Conservation (phyloP, 1,140 invertebrate species). For the Sitophilus oryzae region DNA sequence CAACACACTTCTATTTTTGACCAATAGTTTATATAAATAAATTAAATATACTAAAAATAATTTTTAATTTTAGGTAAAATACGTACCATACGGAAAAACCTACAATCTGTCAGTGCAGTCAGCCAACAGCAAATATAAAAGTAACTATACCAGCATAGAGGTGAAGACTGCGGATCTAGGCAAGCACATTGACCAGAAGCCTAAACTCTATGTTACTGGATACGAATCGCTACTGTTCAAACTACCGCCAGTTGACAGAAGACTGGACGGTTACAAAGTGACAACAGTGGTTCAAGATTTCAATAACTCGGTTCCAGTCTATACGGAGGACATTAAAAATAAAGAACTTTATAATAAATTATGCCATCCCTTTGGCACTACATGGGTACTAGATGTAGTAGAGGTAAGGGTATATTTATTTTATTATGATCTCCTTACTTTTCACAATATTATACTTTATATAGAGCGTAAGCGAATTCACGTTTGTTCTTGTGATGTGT, state of each 20-base stretch:
- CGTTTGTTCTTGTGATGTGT: too few species aligned
- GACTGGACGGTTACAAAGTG: conserved; percentile 25
- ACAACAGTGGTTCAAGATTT: conserved; percentile 33
- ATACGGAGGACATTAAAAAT: conserved; percentile 18
- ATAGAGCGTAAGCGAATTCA: neutral
- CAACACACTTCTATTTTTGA: too few species aligned
- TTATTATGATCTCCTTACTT: too few species aligned
- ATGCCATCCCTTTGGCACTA: conserved; percentile 29
- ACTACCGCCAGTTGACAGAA: conserved; percentile 24
- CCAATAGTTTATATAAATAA: too few species aligned
- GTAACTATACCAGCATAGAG: conserved; percentile 14
- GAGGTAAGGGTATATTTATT: too few species aligned
- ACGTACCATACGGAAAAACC: conserved; percentile 29
- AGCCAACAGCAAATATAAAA: conserved; percentile 29
- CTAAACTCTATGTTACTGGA: conserved; percentile 23
- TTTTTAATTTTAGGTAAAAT: conserved; percentile 30
- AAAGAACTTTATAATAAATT: conserved; percentile 26
- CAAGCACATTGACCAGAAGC: conserved; percentile 32
- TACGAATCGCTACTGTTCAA: conserved; percentile 26
- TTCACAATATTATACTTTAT: neutral
- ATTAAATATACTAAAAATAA: neutral
- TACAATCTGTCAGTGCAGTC: conserved; percentile 31
- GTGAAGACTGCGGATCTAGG: conserved; percentile 30
- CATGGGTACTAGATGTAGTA: conserved; percentile 30
- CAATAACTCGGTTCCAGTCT: conserved; percentile 20